A percentile compares a stretch with the other conserved stretches of the same genome.
These are phyloP conservation scores for Caenorhabditis sp. DNA, from an alignment of 2,888 invertebrate species.

Conservation along the genomic window DNA sequence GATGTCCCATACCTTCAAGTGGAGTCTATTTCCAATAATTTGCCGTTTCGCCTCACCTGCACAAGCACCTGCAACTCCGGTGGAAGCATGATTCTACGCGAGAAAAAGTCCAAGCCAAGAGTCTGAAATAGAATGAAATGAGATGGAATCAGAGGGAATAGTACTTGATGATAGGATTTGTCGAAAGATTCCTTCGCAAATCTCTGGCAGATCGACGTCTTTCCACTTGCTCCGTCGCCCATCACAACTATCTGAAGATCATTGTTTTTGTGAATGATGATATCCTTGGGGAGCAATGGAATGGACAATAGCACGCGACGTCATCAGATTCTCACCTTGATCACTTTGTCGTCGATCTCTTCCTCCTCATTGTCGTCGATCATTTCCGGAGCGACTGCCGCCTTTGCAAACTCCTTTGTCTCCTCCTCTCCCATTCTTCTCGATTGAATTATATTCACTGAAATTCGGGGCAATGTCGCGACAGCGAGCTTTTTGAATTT, in stretches of 20 bases:
- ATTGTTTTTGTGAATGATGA: too few species aligned
- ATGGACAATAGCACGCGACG: too few species aligned
- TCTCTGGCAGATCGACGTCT: slow-evolving; percentile 81
- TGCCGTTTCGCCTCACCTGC: slow-evolving; percentile 62
- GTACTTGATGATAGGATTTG: slow-evolving; percentile 81
- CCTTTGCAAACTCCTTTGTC: slow-evolving; percentile 10
- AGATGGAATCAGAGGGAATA: not conserved
- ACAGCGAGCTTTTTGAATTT: not conserved
- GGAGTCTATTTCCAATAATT: not conserved
- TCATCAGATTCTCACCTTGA: slow-evolving; percentile 33
- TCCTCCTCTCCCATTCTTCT: slow-evolving; percentile 13
- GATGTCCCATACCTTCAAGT: slow-evolving; percentile 87
- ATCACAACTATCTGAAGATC: slow-evolving; percentile 81
- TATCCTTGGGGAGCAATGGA: not conserved
- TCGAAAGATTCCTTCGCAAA: slow-evolving; percentile 85
- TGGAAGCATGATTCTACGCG: slow-evolving; percentile 84
- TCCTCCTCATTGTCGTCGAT: slow-evolving; percentile 30
- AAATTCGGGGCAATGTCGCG: not conserved
- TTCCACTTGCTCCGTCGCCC: slow-evolving; percentile 88
- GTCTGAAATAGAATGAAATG: slow-evolving; percentile 81
- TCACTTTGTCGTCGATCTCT: slow-evolving; percentile 41
- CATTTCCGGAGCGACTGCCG: not conserved
- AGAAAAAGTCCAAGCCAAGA: slow-evolving; percentile 86
- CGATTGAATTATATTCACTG: too few species aligned
- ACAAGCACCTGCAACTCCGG: slow-evolving; percentile 79